phyloP scores from a whole-genome alignment of 2,113 vertebrate species.

The Coturnix japonica region DNA sequence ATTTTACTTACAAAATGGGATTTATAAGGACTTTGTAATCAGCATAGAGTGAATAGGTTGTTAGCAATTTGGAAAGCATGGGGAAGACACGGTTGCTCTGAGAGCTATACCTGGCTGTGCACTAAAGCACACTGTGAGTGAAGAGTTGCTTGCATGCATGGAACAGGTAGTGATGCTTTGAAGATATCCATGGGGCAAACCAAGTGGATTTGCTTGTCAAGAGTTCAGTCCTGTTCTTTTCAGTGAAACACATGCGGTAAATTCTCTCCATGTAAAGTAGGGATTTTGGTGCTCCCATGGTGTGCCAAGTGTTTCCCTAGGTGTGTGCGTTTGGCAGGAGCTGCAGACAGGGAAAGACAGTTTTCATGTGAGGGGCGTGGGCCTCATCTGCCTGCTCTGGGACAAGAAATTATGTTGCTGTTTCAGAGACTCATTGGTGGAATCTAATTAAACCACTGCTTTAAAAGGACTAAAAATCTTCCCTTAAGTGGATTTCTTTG shows the following conservation, averaged over 20 bases:
- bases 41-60: slow-evolving; percentile 33
- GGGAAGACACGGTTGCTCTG: neutral
- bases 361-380: neutral
- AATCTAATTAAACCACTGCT: slow-evolving; percentile 54
- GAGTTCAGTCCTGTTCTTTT: neutral
- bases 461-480: slow-evolving; percentile 22
- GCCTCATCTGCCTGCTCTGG: neutral
- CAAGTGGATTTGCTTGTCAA: neutral
- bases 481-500: slow-evolving; percentile 54
- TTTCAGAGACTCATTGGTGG: neutral
- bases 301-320: neutral
- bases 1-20: slow-evolving; percentile 2
- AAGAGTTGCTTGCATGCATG: neutral
- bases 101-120: slow-evolving; percentile 30
- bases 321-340: neutral
- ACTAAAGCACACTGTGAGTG: neutral
- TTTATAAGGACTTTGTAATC: slow-evolving; percentile 4
- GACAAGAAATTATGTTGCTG: slow-evolving; percentile 10
- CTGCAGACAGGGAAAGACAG: neutral
- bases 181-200: neutral
- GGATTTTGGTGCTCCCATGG: neutral
- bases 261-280: neutral
- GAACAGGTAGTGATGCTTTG: neutral
- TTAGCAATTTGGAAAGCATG: slow-evolving; percentile 21
- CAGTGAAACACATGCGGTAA: neutral